Percentiles rank a stretch among this genome's conserved stretches.
Conservation (phyloP, 2,797 vertebrate species). For the Choloepus didactylus region DNA sequence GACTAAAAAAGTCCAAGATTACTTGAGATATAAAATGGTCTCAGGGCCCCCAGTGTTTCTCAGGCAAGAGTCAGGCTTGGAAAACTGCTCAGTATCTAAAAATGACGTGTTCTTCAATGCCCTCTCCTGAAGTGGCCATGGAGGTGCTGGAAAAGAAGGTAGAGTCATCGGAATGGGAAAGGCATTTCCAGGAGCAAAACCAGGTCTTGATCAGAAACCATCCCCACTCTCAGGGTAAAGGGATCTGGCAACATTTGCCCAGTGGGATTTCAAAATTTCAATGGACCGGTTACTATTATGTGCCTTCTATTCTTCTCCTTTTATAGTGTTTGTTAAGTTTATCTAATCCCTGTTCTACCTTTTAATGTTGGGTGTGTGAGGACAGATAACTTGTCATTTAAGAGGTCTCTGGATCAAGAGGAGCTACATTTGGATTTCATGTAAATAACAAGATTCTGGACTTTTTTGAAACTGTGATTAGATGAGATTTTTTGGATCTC, state of each 20-base stretch:
- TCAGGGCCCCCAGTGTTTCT: neutral
- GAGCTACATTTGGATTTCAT: neutral
- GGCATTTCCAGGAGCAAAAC: neutral
- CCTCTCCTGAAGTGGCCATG: neutral
- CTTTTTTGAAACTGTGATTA: neutral
- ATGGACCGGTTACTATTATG: too few relatives aligned
- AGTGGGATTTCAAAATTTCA: neutral
- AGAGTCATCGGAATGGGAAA: neutral
- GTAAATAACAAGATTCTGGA: neutral
- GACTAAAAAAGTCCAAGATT: neutral
- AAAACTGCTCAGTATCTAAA: neutral
- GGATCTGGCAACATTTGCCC: neutral
- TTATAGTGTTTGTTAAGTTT: neutral
- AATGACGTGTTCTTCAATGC: neutral
- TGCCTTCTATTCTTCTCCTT: neutral
- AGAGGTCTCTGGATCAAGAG: neutral
- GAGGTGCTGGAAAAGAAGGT: neutral
- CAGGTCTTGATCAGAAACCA: neutral
- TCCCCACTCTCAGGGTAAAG: neutral
- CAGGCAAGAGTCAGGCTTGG: neutral
- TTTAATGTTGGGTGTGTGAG: neutral
- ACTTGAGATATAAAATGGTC: neutral
- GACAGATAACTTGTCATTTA: neutral
- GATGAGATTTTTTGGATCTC: neutral
- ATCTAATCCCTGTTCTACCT: neutral